Evolutionary conservation across 2,888 invertebrate species (phyloP).

Genomic region (Coleophora flavipennella): DNA sequence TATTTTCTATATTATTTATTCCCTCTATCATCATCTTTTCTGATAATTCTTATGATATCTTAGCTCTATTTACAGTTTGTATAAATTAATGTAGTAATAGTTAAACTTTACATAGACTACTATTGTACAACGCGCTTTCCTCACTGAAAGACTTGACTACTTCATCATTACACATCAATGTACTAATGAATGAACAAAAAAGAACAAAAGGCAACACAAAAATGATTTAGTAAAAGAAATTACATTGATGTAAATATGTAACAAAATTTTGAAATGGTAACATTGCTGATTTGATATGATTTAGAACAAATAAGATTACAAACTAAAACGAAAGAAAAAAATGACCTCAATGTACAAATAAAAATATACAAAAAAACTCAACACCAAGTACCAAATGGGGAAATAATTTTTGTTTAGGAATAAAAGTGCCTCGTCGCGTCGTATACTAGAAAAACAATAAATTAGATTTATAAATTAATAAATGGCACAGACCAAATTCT

Average conservation of each 20-base stretch:
- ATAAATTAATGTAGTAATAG: constrained; percentile 68
- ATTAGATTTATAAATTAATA: constrained; percentile 60
- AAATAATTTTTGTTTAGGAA: constrained; percentile 48
- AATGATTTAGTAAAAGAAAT: constrained; percentile 24
- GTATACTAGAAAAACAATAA: constrained; percentile 46
- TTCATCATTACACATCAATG: constrained; percentile 24
- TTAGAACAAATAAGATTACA: constrained; percentile 32
- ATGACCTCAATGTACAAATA: constrained; percentile 43
- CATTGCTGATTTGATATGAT: constrained; percentile 39
- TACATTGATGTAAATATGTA: constrained; percentile 22
- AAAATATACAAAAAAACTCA: constrained; percentile 41
- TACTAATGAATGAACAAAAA: constrained; percentile 17
- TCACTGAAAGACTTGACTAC: constrained; percentile 59
- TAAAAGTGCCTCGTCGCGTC: constrained; percentile 40
- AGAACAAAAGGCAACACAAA: constrained; percentile 10
- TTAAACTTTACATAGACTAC: constrained; percentile 60
- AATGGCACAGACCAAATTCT: constrained; percentile 67
- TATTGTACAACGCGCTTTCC: constrained; percentile 65
- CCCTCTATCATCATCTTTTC: constrained; percentile 68
- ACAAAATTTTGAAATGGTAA: constrained; percentile 42
- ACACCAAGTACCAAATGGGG: constrained; percentile 65
- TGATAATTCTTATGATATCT: constrained; percentile 63
- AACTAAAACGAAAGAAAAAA: constrained; percentile 33
- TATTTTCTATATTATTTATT: constrained; percentile 60
- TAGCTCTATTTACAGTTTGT: constrained; percentile 69